Conservation (phyloP, 2,888 invertebrate species). For the Calephelis perditalis region DNA sequence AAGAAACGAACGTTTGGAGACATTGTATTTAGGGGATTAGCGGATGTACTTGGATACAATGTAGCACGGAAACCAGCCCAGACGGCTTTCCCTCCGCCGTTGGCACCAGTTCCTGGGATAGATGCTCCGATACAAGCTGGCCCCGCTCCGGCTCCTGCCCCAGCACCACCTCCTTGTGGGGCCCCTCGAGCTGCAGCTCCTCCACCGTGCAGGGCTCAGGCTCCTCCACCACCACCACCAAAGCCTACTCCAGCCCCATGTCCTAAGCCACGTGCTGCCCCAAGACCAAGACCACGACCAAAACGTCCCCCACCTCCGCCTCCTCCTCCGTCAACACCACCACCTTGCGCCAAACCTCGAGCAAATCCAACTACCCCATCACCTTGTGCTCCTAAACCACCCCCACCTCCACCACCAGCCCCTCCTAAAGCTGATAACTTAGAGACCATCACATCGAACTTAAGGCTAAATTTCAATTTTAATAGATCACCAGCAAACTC, state of each 20-base stretch:
- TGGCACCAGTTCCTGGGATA: slow-evolving; percentile 63
- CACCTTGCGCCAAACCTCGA: slow-evolving; percentile 53
- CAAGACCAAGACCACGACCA: slow-evolving; percentile 36
- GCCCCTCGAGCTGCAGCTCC: slow-evolving; percentile 32
- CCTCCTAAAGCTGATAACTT: slow-evolving; percentile 48
- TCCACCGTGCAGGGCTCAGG: slow-evolving; percentile 31
- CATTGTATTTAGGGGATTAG: slow-evolving; percentile 69
- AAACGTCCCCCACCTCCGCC: slow-evolving; percentile 40
- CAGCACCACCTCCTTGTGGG: slow-evolving; percentile 33
- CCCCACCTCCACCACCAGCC: slow-evolving; percentile 43
- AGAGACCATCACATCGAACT: slow-evolving; percentile 59
- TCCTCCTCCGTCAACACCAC: slow-evolving; percentile 41
- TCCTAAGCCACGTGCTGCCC: slow-evolving; percentile 35
- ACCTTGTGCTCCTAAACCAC: slow-evolving; percentile 45
- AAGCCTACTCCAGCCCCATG: slow-evolving; percentile 38
- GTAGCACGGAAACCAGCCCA: slow-evolving; percentile 58
- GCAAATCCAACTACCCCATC: slow-evolving; percentile 58
- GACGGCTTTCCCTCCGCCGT: slow-evolving; percentile 60
- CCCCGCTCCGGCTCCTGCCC: slow-evolving; percentile 32
- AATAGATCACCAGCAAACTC: slow-evolving; percentile 49
- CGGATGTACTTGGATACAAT: slow-evolving; percentile 67
- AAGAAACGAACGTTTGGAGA: slow-evolving; percentile 72
- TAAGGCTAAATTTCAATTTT: slow-evolving; percentile 62
- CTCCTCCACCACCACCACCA: slow-evolving; percentile 34
- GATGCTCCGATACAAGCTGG: slow-evolving; percentile 52